These are phyloP conservation scores for Bellardia bayeri DNA, from an alignment of 2,888 invertebrate genomes.

Conservation along the genomic window DNA sequence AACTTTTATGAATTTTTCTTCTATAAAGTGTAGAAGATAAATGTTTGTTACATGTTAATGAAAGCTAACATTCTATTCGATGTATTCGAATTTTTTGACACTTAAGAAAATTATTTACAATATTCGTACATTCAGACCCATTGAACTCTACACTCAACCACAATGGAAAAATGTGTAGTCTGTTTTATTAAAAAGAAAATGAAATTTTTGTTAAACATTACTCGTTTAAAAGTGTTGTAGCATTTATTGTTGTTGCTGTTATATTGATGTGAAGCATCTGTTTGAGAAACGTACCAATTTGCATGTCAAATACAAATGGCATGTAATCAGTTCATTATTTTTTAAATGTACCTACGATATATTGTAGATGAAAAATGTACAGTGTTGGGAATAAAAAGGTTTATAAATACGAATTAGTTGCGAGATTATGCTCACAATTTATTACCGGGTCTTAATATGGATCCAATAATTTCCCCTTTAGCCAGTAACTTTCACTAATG, in stretches of 20 bases:
- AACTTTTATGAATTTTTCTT: no score
- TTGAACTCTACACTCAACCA: background rate
- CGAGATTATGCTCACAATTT: no score
- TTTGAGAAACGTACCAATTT: conserved; percentile 33
- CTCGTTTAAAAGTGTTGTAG: background rate
- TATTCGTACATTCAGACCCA: background rate
- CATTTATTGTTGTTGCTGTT: background rate
- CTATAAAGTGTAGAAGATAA: background rate
- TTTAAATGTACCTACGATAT: background rate
- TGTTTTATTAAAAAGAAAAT: background rate
- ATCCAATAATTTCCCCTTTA: no score
- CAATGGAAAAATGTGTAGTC: background rate
- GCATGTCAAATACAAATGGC: conserved; percentile 35
- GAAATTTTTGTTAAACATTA: background rate
- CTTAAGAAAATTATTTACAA: background rate
- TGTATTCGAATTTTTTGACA: background rate
- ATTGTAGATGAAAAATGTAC: conserved; percentile 4
- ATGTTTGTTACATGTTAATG: no score
- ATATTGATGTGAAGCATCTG: conserved; percentile 20
- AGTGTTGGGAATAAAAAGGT: background rate
- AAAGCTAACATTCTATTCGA: no score
- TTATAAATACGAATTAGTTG: no score
- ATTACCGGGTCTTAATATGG: no score
- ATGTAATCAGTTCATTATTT: conserved; percentile 22
- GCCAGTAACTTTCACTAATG: no score